Base-by-base conservation (phyloP, 2,797 vertebrate genomes). In the Lophotriccus pileatus region DNA sequence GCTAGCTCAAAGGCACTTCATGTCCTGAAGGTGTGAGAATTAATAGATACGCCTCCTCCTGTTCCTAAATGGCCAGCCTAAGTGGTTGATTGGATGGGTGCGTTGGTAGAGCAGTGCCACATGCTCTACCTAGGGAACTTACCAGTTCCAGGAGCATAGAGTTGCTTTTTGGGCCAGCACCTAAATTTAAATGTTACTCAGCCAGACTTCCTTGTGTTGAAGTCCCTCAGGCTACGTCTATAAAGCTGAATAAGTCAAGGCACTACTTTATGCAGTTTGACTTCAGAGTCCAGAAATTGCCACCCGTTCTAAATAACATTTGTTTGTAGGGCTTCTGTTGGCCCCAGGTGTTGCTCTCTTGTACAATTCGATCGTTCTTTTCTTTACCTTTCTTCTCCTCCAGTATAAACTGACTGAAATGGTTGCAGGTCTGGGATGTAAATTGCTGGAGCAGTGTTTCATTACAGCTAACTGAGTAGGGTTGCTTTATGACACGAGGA, bases 351-450 rank as follows among this genome's bases (percentile, higher is more conserved):
- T 83, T 90, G 39, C 32, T 88, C 9, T 62, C 70, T 43, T 70
- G 20, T 70, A 21, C 3, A 12, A 0, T 16, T 59, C 0, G 0
- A 28, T 64, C 2, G 2, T 88, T 50, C 41, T 55, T 69, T 73
- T 49, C 34, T 88, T 84, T 56, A 53, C 28, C 32, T 81, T 82
- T 74, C 64, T 87, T 72, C 52, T 66, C 39, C 55, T 81, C 9
- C 28, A 34, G 44, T 41, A 21, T 34, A 64, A 60, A 16, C 44
- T 58, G 10, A 25, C n/a, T 70, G 72, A 60, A 77, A 19, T 44
- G 70, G 23, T 21, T 77, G 41, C 58, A 76, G 16, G 27, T 58
- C 58, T 74, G 37, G 44, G 25, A 10, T 67, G n/a, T 20, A 20
- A 43, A 23, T 32, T 66, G 19, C 34, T 39, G 74, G 44, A 75